Base-by-base conservation (phyloP, 1,140 invertebrate species). In the Rhysida immarginata region DNA sequence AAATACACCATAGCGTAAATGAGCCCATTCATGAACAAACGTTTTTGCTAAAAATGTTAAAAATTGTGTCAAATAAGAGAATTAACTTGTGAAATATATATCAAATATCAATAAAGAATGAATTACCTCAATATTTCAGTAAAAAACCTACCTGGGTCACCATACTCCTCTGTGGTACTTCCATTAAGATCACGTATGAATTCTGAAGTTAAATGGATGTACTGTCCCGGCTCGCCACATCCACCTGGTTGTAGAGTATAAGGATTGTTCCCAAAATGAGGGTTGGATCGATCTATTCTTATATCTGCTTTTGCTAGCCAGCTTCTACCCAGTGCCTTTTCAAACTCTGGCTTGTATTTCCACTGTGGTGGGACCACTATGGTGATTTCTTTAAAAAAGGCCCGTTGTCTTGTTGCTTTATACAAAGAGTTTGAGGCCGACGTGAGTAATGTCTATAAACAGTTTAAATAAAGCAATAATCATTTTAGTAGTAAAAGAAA, bases 1-100 rank as follows among this genome's bases (percentile, higher is more conserved):
- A 53, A 69, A 71, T 2, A 71, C 68, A n/a, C 70, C 70, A 61
- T 66, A 71, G 13, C 70, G 62, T 43, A 65, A 66, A 41, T 69
- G 68, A 0, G 69, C 67, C 64, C 68, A 71, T 49, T 71, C 69
- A 55, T 71, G 70, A 0, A 70, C 61, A 21, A 71, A 58, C 26
- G 68, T 62, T 41, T 64, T 66, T 26, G 57, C 68, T 70, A 56
- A 2, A 35, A 57, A 25, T 11, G 35, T 41, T 41, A 41, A 41
- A 13, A 41, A 41, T n/a, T 13, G n/a, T 41, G n/a, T 41, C n/a
- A 13, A 41, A n/a, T n/a, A n/a, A n/a, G 29, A 8, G 29, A 35
- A 35, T 35, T 35, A 16, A 35, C 29, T 35, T 35, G 29, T 35
- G 29, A 8, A 35, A 16, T 35, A n/a, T n/a, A n/a, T 11, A 41